Conservation (phyloP, 2,113 vertebrate species). For the Balaeniceps rex region DNA sequence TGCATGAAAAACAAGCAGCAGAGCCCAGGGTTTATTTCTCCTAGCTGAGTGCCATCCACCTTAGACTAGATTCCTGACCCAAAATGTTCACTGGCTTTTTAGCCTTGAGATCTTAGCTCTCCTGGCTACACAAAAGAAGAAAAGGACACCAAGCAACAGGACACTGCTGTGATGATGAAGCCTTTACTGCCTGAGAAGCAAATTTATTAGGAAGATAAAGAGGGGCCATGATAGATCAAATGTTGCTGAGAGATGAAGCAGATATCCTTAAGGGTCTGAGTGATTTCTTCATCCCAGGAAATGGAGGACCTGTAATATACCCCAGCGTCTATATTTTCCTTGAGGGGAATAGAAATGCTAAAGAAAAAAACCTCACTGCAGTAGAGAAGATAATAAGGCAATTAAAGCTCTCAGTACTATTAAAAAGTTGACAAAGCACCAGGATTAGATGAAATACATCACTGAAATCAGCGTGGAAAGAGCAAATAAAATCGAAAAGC, state of each 20-base stretch:
- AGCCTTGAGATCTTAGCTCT: neutral
- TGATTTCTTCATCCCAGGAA: constrained; percentile 37
- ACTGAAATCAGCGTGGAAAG: constrained; percentile 20
- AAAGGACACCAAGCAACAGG: neutral
- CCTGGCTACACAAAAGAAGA: neutral
- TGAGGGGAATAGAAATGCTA: constrained; percentile 50
- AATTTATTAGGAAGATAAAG: constrained; percentile 57
- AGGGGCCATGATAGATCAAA: constrained; percentile 21
- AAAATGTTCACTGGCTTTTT: neutral
- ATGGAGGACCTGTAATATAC: constrained; percentile 23
- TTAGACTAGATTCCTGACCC: neutral
- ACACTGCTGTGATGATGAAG: neutral
- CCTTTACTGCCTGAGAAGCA: neutral
- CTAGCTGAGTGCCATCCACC: neutral
- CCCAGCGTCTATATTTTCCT: constrained; percentile 36
- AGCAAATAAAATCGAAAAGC: constrained; percentile 65
- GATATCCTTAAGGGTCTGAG: constrained; percentile 30
- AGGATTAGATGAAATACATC: constrained; percentile 60
- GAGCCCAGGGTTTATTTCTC: neutral
- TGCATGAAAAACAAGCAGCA: neutral
- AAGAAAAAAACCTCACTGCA: constrained; percentile 33
- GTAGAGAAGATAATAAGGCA: constrained; percentile 58
- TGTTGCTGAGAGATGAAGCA: constrained; percentile 37
- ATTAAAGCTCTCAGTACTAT: constrained; percentile 64
- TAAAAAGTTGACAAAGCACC: constrained; percentile 67